phyloP scores from a whole-genome alignment of 2,888 invertebrate species.

The Dromius quadrimaculatus region DNA sequence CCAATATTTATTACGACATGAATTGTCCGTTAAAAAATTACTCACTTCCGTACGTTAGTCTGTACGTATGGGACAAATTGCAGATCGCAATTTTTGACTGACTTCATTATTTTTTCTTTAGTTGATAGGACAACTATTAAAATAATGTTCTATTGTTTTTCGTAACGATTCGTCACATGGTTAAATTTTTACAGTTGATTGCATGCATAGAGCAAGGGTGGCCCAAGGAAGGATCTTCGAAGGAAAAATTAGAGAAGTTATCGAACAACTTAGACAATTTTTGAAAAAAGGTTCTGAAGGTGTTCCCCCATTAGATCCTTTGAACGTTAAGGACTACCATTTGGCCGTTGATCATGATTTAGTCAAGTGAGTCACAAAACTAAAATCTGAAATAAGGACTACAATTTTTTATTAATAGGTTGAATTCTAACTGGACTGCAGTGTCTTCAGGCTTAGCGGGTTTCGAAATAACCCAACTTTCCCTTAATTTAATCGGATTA shows the following conservation, averaged over 20 bases:
- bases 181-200: neutral
- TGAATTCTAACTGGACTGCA: neutral
- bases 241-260: neutral
- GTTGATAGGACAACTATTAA: no score
- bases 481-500: neutral
- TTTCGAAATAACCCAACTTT: neutral
- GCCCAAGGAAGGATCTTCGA: constrained; percentile 6
- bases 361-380: constrained; percentile 5
- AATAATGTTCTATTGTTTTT: no score
- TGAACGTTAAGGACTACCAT: neutral
- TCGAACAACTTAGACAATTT: neutral
- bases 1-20: neutral
- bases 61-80: no score
- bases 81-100: no score
- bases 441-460: neutral
- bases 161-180: no score
- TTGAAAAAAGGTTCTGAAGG: neutral
- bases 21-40: no score
- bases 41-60: no score
- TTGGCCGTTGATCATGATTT: neutral
- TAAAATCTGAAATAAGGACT: neutral
- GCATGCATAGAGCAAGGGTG: neutral
- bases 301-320: neutral
- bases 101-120: no score
- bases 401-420: no score